Evolutionary conservation across 2,113 vertebrate species (phyloP).

Genomic region (rabbit (Oryctolagus cuniculus)): mOryCun1.1 NC_091449.1:8711001-8711500

Average conservation of each 20-base stretch:
- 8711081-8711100: neutral
- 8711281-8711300: neutral
- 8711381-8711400: neutral
- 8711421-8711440: neutral
- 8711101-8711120: neutral
- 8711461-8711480: neutral
- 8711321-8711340: neutral
- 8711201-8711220: no score
- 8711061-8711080: neutral
- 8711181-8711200: neutral
- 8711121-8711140: neutral
- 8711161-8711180: neutral
- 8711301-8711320: neutral
- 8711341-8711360: neutral
- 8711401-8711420: neutral
- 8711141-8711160: neutral
- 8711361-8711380: neutral
- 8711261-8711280: neutral
- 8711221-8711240: neutral
- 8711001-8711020: neutral
- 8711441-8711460: neutral
- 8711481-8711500: neutral
- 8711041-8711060: neutral
- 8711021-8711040: neutral
- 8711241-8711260: neutral